Evolutionary conservation across 2,797 vertebrate genomes (phyloP), one percentile per base, ranked within the genome.

Genomic region (Xiphorhynchus erythropygius): DNA sequence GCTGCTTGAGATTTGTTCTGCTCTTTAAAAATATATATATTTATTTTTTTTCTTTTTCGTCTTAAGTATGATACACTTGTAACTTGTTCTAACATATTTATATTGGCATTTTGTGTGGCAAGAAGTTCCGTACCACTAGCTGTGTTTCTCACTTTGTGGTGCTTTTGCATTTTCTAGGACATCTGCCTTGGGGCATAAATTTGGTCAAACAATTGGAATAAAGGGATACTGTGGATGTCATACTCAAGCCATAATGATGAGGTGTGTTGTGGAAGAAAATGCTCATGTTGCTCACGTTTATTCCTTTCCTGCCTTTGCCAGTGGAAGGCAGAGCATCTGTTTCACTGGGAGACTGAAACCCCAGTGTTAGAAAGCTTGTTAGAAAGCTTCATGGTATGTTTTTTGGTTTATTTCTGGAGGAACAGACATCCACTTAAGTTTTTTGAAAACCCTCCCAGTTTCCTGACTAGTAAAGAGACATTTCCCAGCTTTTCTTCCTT

Each of bases 31-130:
- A 94, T 59, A 96, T 80, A 97, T 94, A 96, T 97, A 97, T 96
- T 93, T 97, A 96, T 89, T 97, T 97, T 97, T 94, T 95, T 94
- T 70, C 28, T 64, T 93, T 97, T 97, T 97, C 5, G 94, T 97
- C 97, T 97, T 95, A 97, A 95, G 96, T 98, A 98, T 98, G 97
- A 98, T 97, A 97, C 97, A 97, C 96, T 98, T 97, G 97, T 98
- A 97, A 98, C 97, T 97, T 97, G 98, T 97, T 98, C 97, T 97
- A 96, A 98, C 98, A 98, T 98, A 98, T 98, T 98, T 98, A 98
- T 98, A 98, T 98, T 97, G 97, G 96, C 98, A 98, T 98, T 98
- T 98, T 94, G 94, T 97, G 97, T 97, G 97, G 95, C 97, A 97
- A 97, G 96, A 96, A 97, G 92, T 97, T 95, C 92, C 96, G 95